Evolutionary conservation across 2,113 vertebrate genomes (phyloP).

Genomic region (Pantherophis guttatus): DNA sequence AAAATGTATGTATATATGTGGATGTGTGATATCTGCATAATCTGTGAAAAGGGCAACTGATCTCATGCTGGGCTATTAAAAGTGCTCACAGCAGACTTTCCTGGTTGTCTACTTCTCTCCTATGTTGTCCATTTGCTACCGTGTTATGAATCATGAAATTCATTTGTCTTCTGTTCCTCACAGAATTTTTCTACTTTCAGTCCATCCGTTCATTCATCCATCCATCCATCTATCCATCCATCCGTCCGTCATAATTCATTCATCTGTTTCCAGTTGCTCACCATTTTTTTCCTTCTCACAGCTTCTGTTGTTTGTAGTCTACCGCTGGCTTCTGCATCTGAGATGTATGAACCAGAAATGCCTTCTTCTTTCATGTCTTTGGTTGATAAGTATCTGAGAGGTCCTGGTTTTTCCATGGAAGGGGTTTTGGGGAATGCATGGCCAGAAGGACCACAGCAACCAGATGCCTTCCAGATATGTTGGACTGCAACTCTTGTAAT

Average conservation of each 20-base stretch:
- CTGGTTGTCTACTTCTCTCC: background rate
- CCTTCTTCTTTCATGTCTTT: background rate
- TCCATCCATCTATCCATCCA: background rate
- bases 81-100: background rate
- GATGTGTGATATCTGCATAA: background rate
- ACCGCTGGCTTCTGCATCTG: background rate
- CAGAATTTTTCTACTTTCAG: constrained; percentile 12
- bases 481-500: background rate
- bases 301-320: constrained; percentile 16
- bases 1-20: background rate
- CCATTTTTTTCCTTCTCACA: constrained; percentile 10
- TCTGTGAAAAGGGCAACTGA: background rate
- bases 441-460: background rate
- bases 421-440: background rate
- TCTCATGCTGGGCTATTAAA: background rate
- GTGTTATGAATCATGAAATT: background rate
- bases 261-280: constrained; percentile 25
- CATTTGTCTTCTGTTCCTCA: constrained; percentile 20
- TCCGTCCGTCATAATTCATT: constrained; percentile 12
- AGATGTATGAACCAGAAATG: constrained; percentile 11
- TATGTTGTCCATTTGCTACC: constrained; percentile 1
- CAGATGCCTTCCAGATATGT: background rate
- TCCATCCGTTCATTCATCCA: background rate
- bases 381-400: background rate
- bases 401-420: background rate